Base-by-base conservation (phyloP, 2,888 invertebrate species). In the Autographa gamma region DNA sequence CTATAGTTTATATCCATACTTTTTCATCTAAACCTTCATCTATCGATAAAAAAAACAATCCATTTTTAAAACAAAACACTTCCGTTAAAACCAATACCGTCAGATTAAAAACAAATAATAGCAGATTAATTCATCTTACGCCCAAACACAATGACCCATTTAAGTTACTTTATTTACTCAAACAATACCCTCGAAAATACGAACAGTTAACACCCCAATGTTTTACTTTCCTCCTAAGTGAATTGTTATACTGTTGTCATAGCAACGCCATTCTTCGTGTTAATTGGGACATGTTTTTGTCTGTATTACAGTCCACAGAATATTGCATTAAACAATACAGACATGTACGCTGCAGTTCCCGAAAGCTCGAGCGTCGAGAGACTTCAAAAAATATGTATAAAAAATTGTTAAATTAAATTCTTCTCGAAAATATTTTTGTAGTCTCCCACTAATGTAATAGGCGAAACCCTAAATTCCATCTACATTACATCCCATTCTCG, bases 381-480 rank as follows among this genome's bases (percentile, higher is more conserved):
- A 48, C 16, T 48, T 16, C 0, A 43, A 43, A 54, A 19, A 54
- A 48, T 48, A 13, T 54, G 18, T 11, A 9, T 19, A 19, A 18
- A 19, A 19, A 54, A 19, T 9, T 1, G 9, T 1, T 11, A 19
- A 4, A 43, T 14, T 16, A 43, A 16, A 43, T 54, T 25, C 19
- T 52, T n/a, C 2, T 19, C 18, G 63, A 66, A 19, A 18, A 31
- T 25, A 31, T 65, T 32, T 32, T 4, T 52, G 61, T 66, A n/a
- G 14, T 38, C 59, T 43, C 8, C 14, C 18, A 61, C 43, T 41
- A 64, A 64, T 63, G 63, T 38, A 70, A 61, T 64, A 48, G 63
- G 19, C 2, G 65, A 54, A 62, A 77, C 63, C 5, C 58, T 32
- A 31, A 14, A 34, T 6, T 31, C 31, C 4, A 52, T 67, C 19